A percentile compares a stretch with the other conserved stretches of the same genome.
Evolutionary conservation across 2,888 invertebrate genomes (phyloP).

Genomic region (Himalopsyche anomala): DNA sequence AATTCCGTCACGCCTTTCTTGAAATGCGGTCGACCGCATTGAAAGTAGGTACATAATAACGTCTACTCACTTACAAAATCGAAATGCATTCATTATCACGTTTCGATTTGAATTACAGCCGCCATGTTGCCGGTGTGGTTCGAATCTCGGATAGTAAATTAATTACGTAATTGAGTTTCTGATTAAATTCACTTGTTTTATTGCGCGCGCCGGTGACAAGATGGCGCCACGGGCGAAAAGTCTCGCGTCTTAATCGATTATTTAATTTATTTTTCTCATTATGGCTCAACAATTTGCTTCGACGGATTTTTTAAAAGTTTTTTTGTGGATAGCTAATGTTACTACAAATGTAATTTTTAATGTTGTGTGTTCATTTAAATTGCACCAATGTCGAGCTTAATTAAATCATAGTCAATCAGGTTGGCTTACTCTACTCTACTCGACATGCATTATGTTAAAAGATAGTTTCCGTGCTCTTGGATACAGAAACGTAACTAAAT

Average conservation of each 20-base stretch:
- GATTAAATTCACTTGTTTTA: constrained; percentile 30
- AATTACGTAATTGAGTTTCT: constrained; percentile 31
- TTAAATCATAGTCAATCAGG: background rate
- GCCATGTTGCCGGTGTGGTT: constrained; percentile 18
- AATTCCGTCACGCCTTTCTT: constrained; percentile 26
- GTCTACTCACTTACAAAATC: constrained; percentile 26
- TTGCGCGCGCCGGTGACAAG: constrained; percentile 31
- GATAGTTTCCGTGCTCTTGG: too few relatives aligned
- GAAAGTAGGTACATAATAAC: too few relatives aligned
- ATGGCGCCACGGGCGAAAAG: constrained; percentile 30
- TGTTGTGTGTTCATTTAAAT: background rate
- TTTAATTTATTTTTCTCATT: constrained; percentile 24
- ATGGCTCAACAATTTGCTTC: background rate
- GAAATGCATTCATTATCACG: constrained; percentile 26
- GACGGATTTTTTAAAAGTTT: background rate
- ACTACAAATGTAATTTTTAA: background rate
- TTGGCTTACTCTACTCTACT: too few relatives aligned
- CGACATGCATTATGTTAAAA: too few relatives aligned
- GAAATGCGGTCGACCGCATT: constrained; percentile 16
- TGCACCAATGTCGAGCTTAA: background rate
- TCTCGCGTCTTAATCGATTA: constrained; percentile 3
- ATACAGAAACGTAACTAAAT: too few relatives aligned
- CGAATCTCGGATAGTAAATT: constrained; percentile 25
- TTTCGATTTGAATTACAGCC: constrained; percentile 19
- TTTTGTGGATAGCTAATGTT: background rate